Evolutionary conservation across 2,888 invertebrate genomes (phyloP), one percentile per base, ranked within the genome.

Genomic region (Toxonevra muliebris): DNA sequence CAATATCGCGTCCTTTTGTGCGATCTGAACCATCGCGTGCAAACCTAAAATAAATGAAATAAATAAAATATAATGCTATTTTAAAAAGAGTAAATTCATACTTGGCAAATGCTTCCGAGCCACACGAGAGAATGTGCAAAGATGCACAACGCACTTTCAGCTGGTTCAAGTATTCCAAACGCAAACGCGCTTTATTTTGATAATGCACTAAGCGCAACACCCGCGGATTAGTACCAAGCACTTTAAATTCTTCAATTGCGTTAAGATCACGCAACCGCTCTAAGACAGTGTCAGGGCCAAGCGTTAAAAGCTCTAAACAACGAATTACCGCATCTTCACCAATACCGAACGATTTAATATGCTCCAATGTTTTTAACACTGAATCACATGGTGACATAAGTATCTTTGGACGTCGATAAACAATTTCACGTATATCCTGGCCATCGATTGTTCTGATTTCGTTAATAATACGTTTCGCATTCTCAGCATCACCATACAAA

Each of bases 381-480:
- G 89, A 82, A 69, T 87, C 87, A 68, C 88, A 87, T 60, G 88
- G 86, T 62, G 89, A 87, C 84, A 88, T 89, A 60, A 91, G 81
- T 72, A 93, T 87, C 72, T 89, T 90, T 12, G 92, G 93, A 75
- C 88, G 87, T 19, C 79, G 80, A 75, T 80, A 85, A 45, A 90
- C 86, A 43, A 87, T 87, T 13, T 87, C 86, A 66, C 84, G 84
- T 58, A 91, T 87, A 73, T 89, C 87, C 1, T 88, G 76, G 0
- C 88, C 90, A 61, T 87, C 88, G 45, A 91, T 80, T 0, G 82
- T 83, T 1, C 85, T 81, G 54, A 91, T 87, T 77, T 88, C 87
- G 8, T 85, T 80, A 2, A 92, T 75, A 50, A 91, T 88, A 13
- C 87, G 83, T 67, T 85, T 85, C 0, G 90, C 86, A 73, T 90